Evolutionary conservation across 2,888 invertebrate species (phyloP), one percentile per base, ranked within the genome.

Genomic region (Ectemnius continuus): DNA sequence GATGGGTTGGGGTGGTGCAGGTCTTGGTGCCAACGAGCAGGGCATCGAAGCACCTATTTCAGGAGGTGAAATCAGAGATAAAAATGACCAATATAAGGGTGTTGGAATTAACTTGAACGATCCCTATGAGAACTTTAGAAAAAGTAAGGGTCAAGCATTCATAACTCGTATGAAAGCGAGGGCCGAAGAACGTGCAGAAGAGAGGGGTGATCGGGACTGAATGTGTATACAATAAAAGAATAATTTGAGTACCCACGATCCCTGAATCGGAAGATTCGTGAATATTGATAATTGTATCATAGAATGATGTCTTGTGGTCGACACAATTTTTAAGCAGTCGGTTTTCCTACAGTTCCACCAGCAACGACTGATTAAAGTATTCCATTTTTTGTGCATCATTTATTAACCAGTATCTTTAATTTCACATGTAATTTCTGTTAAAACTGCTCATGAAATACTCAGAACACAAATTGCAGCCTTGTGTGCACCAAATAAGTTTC

Each of bases 1-100:
- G 92, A 99, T 99, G 99, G 99, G 99, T 2, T 99, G 99, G 99
- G 95, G 96, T 75, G 99, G 99, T 52, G 95, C 95, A 56, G 99
- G 99, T 8, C 93, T 99, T 11, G 99, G 99, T 18, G 96, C 96
- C 0, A 94, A 97, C 73, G 99, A 98, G 79, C 98, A 99, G 91
- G 99, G 99, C 74, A 98, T 98, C 77, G 97, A 97, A 74, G 96
- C 98, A 81, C 99, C 99, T 0, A 97, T 99, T 82, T 95, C 96
- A 65, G 97, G 97, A 0, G 98, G 97, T 60, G 95, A 97, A 84
- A 97, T 95, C 20, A 93, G 99, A 11, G 98, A 99, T 90, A 94
- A 95, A 81, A 95, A 95, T 86, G 98, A 99, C 91, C 96, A 97
- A 92, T 99, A 97, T 91, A 98, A 96, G 93, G 99, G 99, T 78